A percentile compares a stretch with the other conserved stretches of the same genome.
phyloP scores from a whole-genome alignment of 2,113 vertebrate species.

The Engystomops pustulosus region DNA sequence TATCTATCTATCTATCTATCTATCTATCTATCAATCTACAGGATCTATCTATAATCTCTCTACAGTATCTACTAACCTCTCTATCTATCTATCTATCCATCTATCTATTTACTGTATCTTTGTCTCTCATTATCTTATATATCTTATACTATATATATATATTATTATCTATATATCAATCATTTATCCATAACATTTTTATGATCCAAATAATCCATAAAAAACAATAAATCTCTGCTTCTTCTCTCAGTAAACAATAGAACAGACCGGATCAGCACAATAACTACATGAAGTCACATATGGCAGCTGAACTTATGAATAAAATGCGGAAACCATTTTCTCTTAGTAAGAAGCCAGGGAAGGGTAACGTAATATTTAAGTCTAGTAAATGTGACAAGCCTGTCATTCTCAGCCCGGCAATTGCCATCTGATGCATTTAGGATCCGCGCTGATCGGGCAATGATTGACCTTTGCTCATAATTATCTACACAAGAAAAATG shows the following conservation, averaged over 20 bases:
- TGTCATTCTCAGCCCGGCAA: constrained; percentile 67
- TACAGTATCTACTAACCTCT: background rate
- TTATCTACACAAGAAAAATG: constrained; percentile 73
- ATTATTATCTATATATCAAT: background rate
- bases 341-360: background rate
- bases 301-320: background rate
- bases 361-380: constrained; percentile 26
- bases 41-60: too few relatives aligned
- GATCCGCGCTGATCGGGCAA: constrained; percentile 70
- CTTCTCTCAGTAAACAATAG: background rate
- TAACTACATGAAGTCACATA: background rate
- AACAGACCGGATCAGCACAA: background rate
- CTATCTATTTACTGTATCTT: background rate
- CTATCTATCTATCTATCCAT: background rate
- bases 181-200: background rate
- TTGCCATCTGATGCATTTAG: constrained; percentile 72
- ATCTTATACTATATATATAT: too few relatives aligned
- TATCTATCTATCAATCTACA: background rate
- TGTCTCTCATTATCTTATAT: too few relatives aligned
- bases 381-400: constrained; percentile 63
- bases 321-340: background rate
- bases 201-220: too few relatives aligned
- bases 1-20: background rate
- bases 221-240: too few relatives aligned
- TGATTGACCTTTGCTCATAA: constrained; percentile 72